phyloP scores from a whole-genome alignment of 2,113 vertebrate genomes.

The Poeciliopsis prolifica region DNA sequence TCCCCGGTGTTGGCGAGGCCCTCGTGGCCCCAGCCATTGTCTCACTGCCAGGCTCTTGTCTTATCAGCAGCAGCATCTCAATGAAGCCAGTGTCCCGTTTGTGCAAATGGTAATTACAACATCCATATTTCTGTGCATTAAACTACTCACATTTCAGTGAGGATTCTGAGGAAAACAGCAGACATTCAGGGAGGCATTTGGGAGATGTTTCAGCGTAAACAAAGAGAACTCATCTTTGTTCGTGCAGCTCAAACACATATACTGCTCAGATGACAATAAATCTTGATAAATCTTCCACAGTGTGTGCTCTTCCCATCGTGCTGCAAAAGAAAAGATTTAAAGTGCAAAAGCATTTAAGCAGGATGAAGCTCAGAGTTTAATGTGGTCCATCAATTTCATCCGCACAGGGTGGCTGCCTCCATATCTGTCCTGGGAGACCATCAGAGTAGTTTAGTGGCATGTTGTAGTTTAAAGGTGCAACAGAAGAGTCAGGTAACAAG shows the following conservation, averaged over 20 bases:
- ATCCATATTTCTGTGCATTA: constrained; percentile 91
- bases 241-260: constrained; percentile 35
- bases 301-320: constrained; percentile 39
- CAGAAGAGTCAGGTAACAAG: constrained; percentile 78
- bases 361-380: constrained; percentile 76
- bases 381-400: constrained; percentile 74
- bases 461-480: constrained; percentile 81
- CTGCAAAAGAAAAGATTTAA: constrained; percentile 58
- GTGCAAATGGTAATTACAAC: constrained; percentile 97
- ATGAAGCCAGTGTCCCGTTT: constrained; percentile 91
- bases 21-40: constrained; percentile 93
- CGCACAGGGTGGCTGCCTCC: constrained; percentile 57
- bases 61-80: constrained; percentile 92
- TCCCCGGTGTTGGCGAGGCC: constrained; percentile 85
- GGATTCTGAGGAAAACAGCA: constrained; percentile 37
- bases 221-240: constrained; percentile 49
- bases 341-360: constrained; percentile 71
- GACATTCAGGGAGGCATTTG: constrained; percentile 51
- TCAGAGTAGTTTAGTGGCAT: constrained; percentile 79
- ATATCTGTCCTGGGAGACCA: constrained; percentile 68
- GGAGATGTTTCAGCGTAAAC: constrained; percentile 42
- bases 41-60: constrained; percentile 82
- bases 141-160: constrained; percentile 88
- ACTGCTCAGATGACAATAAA: constrained; percentile 44
- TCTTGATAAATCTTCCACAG: constrained; percentile 45